Base-by-base conservation (phyloP, 2,888 invertebrate genomes). In the Cerceris rybyensis region DNA sequence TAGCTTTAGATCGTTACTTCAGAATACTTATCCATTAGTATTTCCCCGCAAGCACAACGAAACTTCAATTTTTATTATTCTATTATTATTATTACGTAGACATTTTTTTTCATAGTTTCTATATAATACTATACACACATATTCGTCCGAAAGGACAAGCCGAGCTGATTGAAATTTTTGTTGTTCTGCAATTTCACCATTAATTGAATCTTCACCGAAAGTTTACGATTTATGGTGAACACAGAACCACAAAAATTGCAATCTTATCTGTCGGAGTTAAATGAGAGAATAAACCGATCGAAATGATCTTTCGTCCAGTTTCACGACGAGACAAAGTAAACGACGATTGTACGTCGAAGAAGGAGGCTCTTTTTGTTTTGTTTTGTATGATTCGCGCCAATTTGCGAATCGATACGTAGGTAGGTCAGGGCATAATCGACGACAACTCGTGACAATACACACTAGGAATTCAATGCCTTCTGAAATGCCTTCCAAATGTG, bases 401-500 rank as follows among this genome's bases (percentile, higher is more conserved):
- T 66, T 61, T 69, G 67, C 79, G 74, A 65, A 70, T 60, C 55
- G 73, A 17, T 64, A 66, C 70, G 60, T 75, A 84, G 84, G 78
- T 83, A 83, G 81, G 84, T 87, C 82, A 81, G 83, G 84, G 82
- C 86, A 82, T 86, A 75, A 85, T 81, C 78, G 83, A 84, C 84
- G 83, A 86, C 80, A 84, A 89, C 84, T 87, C 86, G 86, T 87
- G 90, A 91, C 90, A 90, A 90, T 91, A 90, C 87, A 87, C 82
- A 88, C 81, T 84, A 87, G 86, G 84, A 88, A 90, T 91, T 88
- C 82, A 89, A 90, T 90, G 91, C 90, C 90, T 91, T 91, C 83
- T 81, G 88, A 90, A 88, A 89, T 90, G 91, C 91, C 91, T 91
- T 91, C 86, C 85, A 88, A 85, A 88, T 85, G 85, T 88, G 88